Evolutionary conservation across 2,113 vertebrate genomes (phyloP).

Genomic region (Lagenorhynchus albirostris): DNA sequence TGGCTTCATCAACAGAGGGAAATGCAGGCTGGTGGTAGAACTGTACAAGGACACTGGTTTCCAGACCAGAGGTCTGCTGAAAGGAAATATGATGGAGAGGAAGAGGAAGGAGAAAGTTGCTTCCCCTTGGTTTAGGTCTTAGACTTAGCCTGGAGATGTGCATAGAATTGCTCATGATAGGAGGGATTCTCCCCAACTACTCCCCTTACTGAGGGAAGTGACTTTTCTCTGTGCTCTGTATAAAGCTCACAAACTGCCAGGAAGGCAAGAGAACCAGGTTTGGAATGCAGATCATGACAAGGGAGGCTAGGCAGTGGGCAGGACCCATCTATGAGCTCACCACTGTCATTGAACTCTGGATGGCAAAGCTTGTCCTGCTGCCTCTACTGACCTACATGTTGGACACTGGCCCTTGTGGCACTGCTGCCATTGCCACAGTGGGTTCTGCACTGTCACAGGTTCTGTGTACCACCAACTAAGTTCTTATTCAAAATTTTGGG

Average conservation of each 20-base stretch:
- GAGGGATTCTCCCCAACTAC: not conserved
- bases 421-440: no score
- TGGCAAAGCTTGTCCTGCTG: not conserved
- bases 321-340: not conserved
- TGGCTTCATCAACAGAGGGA: not conserved
- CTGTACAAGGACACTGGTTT: accelerated
- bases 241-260: not conserved
- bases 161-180: not conserved
- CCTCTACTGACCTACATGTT: accelerated
- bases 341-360: not conserved
- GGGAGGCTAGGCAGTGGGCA: not conserved
- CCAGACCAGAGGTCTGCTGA: not conserved
- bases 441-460: not conserved
- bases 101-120: not conserved
- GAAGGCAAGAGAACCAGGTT: not conserved
- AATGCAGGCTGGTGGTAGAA: not conserved
- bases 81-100: not conserved
- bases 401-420: not conserved
- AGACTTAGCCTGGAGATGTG: not conserved
- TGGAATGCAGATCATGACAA: not conserved
- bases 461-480: not conserved
- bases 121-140: not conserved
- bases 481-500: not conserved
- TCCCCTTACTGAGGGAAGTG: not conserved
- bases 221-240: not conserved